Evolutionary conservation across 2,113 vertebrate genomes (phyloP), one percentile per base, ranked within the genome.

Genomic region (Parus major): DNA sequence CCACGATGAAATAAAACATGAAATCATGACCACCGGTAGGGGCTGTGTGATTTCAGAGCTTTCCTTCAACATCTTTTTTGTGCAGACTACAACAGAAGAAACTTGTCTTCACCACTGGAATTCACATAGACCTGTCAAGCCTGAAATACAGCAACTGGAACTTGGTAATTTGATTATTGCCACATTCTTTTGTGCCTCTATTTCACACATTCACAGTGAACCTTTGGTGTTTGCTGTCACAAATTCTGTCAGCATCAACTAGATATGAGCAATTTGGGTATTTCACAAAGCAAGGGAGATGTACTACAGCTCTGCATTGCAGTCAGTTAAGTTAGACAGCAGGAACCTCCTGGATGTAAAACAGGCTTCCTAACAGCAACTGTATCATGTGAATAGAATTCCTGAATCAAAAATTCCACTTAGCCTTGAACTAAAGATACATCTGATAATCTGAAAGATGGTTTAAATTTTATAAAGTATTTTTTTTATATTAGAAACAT

Each of bases 221-320:
- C 18, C 39, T 49, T 70, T n/a, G 25, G 31, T 47, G 28, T 70
- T 57, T 85, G 31, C 55, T 80, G 44, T 76, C 33, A 22, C 12
- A 1, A n/a, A n/a, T 0, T 57, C 6, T 16, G 22, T 70, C 60
- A 61, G 60, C 0, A 0, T 73, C 56, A 73, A 49, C 22, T 39
- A 71, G 73, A 52, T 85, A 10, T 4, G 57, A 79, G 75, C 29
- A 65, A 39, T 39, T 13, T 55, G 56, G 21, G 56, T 15, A 4
- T 70, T 82, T 60, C 36, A 29, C 29, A 92, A 47, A 89, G 44
- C 5, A 9, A 52, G 9, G 65, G 28, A 49, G 39, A 57, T 0
- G 1, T 33, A 22, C 22, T 39, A 6, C 2, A 57, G 23, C 39
- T 86, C 46, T 68, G 41, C 8, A 1, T 19, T 53, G 42, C 7